Evolutionary conservation across 2,888 invertebrate genomes (phyloP), one percentile per base, ranked within the genome.

Genomic region (Ellobium chinense): DNA sequence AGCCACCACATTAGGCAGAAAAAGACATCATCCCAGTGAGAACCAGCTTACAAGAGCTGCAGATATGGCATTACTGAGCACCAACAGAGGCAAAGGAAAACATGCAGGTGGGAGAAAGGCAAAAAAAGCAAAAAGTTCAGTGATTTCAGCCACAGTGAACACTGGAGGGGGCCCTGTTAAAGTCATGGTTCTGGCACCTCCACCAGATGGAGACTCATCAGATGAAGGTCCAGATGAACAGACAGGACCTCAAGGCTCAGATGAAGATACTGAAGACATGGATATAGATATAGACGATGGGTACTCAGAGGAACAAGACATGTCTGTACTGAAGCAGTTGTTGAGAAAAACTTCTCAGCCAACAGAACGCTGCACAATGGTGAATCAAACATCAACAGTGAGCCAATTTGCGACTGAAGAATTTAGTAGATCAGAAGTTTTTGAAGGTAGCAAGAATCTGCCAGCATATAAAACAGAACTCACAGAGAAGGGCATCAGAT

Each of bases 281-380:
- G 75, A 63, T 37, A 36, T 58, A 12, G 72, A 72, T 39, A 1
- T 34, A 7, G 75, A 75, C 12, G 24, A 65, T 1, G 7, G 7
- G 0, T 14, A 12, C 36, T 18, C 37, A 31, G 75, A 75, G n/a
- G 75, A 75, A 65, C 75, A 75, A 65, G 75, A 75, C 24, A 63
- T 75, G 54, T 54, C 63, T 24, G 75, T 75, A 1, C 24, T 75
- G 34, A 39, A 31, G 2, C 65, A 75, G 39, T 36, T 75, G 18
- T 56, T 75, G 54, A 54, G 18, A 12, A 24, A 29, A 18, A 7
- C 18, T 63, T n/a, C n/a, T n/a, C n/a, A n/a, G n/a, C 58, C n/a
- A 24, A 58, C 21, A 3, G 58, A 5, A 58, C 21, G n/a, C 18
- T 24, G 58, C 27, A 14, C 18, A 24, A n/a, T n/a, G n/a, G 46